Conservation (phyloP, 92 coral and sea anemone genomes). For the Epizoanthus ramosus region DNA sequence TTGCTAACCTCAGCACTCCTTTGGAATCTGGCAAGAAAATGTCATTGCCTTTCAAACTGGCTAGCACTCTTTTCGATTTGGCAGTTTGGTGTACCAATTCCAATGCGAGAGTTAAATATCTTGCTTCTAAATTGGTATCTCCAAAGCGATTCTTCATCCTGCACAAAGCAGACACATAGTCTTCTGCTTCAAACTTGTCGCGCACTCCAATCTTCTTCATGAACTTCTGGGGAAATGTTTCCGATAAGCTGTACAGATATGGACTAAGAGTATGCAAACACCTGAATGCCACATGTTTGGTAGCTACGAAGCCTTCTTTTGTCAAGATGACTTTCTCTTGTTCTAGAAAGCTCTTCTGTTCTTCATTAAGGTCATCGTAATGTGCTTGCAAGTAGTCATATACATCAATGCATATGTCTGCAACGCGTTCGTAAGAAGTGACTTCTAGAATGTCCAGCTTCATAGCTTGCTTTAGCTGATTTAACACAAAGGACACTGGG, state of each 20-base stretch:
- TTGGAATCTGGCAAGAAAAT: constrained; percentile 67
- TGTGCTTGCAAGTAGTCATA: constrained; percentile 52
- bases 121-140: constrained; percentile 5
- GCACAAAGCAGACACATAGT: constrained; percentile 49
- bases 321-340: constrained; percentile 47
- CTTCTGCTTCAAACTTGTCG: constrained; percentile 40
- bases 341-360: constrained; percentile 23
- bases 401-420: constrained; percentile 31
- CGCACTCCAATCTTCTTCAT: constrained; percentile 45
- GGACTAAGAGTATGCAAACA: constrained; percentile 49
- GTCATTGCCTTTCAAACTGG: neutral
- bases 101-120: constrained; percentile 10
- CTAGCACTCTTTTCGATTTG: neutral
- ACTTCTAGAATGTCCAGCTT: neutral
- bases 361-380: constrained; percentile 4
- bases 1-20: constrained; percentile 30
- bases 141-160: constrained; percentile 25
- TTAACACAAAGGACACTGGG: constrained; percentile 7
- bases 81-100: constrained; percentile 17
- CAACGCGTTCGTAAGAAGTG: neutral
- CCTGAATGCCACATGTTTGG: constrained; percentile 49
- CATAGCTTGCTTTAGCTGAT: constrained; percentile 46
- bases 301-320: constrained; percentile 30
- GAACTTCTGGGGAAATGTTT: constrained; percentile 29
- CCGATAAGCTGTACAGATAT: constrained; percentile 46